Conservation (phyloP, 2,113 vertebrate genomes). For the Hippopotamus amphibius region DNA sequence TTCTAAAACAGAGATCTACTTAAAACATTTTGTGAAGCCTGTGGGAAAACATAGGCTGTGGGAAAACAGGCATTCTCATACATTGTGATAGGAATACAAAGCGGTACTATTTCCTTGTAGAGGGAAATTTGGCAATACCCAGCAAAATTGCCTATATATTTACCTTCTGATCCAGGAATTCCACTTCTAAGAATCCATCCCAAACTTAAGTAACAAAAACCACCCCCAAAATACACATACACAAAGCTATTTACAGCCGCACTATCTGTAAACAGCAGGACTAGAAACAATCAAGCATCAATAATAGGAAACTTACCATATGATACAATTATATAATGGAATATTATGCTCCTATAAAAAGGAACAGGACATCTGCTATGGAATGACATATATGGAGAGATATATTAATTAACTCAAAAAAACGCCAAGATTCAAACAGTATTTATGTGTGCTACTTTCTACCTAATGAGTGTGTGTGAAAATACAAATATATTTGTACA, state of each 20-base stretch:
- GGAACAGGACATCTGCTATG: not conserved
- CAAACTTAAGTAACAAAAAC: slow-evolving; percentile 29
- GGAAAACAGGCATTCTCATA: not conserved
- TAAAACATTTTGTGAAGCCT: slow-evolving; percentile 32
- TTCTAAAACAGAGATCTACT: slow-evolving; percentile 16
- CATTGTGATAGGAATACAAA: not conserved
- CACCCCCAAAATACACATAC: not conserved
- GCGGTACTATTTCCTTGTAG: not conserved
- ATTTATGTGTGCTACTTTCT: not conserved
- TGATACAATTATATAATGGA: not conserved
- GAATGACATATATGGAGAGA: not conserved
- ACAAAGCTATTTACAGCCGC: not conserved
- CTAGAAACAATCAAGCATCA: not conserved
- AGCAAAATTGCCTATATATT: not conserved
- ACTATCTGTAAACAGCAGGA: not conserved
- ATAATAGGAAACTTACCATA: not conserved
- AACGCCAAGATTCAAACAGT: not conserved
- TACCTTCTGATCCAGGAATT: slow-evolving; percentile 1
- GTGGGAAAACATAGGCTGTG: not conserved
- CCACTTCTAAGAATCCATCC: not conserved
- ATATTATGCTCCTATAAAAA: not conserved
- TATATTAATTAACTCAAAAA: not conserved
- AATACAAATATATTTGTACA: not conserved
- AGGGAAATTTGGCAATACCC: not conserved
- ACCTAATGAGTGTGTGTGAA: not conserved